A percentile compares a stretch with the other conserved stretches of the same genome.
Conservation (phyloP, 1,140 invertebrate genomes). For the Brachionus asplanchnoidis region DNA sequence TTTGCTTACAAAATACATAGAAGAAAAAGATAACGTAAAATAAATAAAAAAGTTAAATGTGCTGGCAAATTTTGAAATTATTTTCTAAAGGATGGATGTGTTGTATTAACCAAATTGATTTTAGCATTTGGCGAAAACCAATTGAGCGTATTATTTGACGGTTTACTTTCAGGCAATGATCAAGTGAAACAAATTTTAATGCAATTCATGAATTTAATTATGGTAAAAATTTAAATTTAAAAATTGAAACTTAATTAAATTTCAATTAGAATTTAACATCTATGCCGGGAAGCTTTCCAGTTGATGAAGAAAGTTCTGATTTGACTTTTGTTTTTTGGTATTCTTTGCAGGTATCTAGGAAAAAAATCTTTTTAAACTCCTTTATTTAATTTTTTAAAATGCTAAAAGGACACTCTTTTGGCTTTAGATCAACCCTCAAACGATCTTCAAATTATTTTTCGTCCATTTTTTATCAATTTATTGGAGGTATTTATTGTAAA, state of each 20-base stretch:
- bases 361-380: background rate
- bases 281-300: constrained; percentile 34
- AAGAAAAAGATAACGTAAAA: constrained; percentile 31
- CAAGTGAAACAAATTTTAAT: constrained; percentile 16
- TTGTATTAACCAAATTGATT: constrained; percentile 30
- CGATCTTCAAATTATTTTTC: background rate
- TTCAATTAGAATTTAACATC: constrained; percentile 36
- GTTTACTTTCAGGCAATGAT: background rate
- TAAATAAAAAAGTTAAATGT: background rate
- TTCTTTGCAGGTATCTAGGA: background rate
- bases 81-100: constrained; percentile 1
- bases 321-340: constrained; percentile 40
- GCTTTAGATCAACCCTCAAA: constrained; percentile 16
- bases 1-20: constrained; percentile 23
- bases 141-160: constrained; percentile 13
- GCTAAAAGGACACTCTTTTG: constrained; percentile 11
- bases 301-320: constrained; percentile 39
- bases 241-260: background rate
- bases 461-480: constrained; percentile 35
- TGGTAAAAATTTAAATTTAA: background rate
- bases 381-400: background rate
- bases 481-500: constrained; percentile 31
- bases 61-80: background rate
- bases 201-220: constrained; percentile 35
- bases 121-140: constrained; percentile 36